Percentiles rank a stretch among this genome's conserved stretches.
Conservation (phyloP, 2,888 invertebrate species). For the Noctua janthina region DNA sequence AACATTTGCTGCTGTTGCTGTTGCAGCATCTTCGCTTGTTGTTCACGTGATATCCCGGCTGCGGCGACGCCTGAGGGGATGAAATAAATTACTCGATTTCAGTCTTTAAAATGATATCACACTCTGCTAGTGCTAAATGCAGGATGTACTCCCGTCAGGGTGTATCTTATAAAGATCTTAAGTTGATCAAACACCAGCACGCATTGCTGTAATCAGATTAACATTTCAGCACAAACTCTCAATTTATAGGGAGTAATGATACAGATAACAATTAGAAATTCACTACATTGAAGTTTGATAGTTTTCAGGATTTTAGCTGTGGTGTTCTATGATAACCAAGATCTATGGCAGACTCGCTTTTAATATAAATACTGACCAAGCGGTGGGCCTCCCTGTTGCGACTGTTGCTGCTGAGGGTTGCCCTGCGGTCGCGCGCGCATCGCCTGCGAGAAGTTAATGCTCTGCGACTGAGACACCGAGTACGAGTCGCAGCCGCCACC, state of each 20-base stretch:
- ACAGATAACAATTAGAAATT: not conserved
- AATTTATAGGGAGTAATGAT: not conserved
- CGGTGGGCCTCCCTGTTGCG: slow-evolving; percentile 72
- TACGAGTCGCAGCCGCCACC: slow-evolving; percentile 91
- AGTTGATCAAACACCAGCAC: not conserved
- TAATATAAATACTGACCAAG: slow-evolving; percentile 73
- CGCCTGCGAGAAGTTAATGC: slow-evolving; percentile 96
- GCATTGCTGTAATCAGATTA: not conserved
- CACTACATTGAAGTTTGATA: not conserved
- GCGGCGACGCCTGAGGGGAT: slow-evolving; percentile 80
- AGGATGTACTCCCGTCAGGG: not conserved
- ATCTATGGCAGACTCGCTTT: not conserved
- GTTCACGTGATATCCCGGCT: slow-evolving; percentile 89
- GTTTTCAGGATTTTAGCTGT: not conserved
- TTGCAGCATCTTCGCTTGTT: slow-evolving; percentile 92
- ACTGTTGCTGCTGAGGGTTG: slow-evolving; percentile 68
- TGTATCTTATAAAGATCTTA: not conserved
- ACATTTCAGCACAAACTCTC: not conserved
- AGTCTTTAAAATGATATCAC: not conserved
- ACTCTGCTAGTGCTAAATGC: not conserved
- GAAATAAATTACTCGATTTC: not conserved
- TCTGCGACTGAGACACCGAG: slow-evolving; percentile 95
- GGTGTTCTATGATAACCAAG: not conserved
- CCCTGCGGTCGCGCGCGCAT: slow-evolving; percentile 89
- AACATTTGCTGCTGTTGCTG: slow-evolving; percentile 93